These are phyloP conservation scores for Sphenodon punctatus DNA, from an alignment of 2,797 vertebrate species.

Conservation along the genomic window DNA sequence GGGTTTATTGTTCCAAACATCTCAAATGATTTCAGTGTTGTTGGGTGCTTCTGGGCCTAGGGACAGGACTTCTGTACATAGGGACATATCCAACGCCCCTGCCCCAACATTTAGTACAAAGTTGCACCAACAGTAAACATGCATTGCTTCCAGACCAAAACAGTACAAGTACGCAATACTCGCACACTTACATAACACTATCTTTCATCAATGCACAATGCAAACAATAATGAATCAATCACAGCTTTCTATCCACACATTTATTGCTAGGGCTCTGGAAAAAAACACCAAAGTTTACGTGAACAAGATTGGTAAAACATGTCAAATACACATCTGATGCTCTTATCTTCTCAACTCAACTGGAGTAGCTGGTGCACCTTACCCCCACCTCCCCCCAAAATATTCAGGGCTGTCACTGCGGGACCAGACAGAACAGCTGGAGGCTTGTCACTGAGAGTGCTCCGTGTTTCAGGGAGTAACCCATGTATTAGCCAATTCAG, in stretches of 20 bases:
- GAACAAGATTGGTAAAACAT: background rate
- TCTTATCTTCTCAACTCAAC: background rate
- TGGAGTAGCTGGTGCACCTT: no score
- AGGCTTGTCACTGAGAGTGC: background rate
- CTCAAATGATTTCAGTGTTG: no score
- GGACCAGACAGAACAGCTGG: background rate
- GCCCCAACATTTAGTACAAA: no score
- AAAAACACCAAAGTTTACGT: background rate
- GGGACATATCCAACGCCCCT: no score
- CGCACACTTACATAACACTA: background rate
- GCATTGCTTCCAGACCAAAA: background rate
- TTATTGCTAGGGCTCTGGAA: background rate
- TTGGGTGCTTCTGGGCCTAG: no score
- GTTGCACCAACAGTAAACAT: no score
- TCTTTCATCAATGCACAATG: background rate
- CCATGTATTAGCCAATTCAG: background rate
- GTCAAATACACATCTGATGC: constrained; percentile 8
- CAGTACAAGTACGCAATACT: background rate
- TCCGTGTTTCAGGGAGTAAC: background rate
- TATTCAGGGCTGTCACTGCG: fast-evolving
- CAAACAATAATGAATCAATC: background rate
- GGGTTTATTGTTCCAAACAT: no score
- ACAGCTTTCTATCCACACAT: background rate
- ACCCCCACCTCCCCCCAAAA: fast-evolving
- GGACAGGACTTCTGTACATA: no score